phyloP scores from a whole-genome alignment of 2,113 vertebrate genomes.

The Lutjanus erythropterus region DNA sequence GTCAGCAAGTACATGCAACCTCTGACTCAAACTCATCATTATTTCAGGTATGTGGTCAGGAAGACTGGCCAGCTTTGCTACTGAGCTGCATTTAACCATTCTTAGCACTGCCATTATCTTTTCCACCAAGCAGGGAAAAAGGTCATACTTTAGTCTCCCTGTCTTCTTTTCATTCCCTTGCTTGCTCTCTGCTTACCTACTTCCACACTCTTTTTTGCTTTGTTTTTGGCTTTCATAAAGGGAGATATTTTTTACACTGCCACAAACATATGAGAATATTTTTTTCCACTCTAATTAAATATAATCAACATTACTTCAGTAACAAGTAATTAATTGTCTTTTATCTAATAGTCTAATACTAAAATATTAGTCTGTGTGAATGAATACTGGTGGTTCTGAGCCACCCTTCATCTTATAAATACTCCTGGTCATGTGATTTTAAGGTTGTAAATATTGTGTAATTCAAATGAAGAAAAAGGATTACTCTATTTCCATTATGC shows the following conservation, averaged over 20 bases:
- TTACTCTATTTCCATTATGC: constrained; percentile 31
- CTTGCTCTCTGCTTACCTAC: background rate
- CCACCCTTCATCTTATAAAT: background rate
- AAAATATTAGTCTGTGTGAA: background rate
- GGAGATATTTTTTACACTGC: constrained; percentile 20
- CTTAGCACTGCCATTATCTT: constrained; percentile 16
- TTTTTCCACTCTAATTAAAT: constrained; percentile 1
- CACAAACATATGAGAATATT: background rate
- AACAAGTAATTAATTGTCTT: background rate
- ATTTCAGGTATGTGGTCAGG: constrained; percentile 73
- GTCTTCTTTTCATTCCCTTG: background rate
- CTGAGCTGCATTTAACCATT: constrained; percentile 21
- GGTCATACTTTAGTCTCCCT: background rate
- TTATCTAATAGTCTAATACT: background rate
- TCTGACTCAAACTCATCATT: constrained; percentile 78
- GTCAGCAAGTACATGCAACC: constrained; percentile 68
- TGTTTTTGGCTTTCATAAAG: background rate
- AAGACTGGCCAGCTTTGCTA: background rate
- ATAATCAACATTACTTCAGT: background rate
- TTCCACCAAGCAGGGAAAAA: background rate
- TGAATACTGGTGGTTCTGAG: background rate
- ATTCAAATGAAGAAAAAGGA: constrained; percentile 2
- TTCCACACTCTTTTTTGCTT: background rate
- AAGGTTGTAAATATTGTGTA: constrained; percentile 8
- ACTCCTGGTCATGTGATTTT: background rate